These are phyloP conservation scores for Ormyrus labotus DNA, from an alignment of 2,888 invertebrate genomes.

Conservation along the genomic window DNA sequence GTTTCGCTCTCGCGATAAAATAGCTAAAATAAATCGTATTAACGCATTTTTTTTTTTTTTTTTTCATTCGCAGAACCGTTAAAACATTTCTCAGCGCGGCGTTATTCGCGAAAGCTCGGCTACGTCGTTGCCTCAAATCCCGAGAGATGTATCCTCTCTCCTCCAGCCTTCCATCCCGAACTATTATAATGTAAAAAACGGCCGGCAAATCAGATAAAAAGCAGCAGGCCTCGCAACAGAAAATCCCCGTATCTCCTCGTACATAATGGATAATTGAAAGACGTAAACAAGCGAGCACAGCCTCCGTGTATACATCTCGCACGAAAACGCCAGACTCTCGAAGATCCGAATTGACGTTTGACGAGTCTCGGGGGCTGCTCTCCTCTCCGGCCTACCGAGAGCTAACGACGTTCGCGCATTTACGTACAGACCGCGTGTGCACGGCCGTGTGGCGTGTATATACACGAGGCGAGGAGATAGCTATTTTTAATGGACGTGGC, in stretches of 20 bases:
- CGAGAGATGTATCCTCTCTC: too few species aligned
- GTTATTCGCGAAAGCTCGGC: too few species aligned
- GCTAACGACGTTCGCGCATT: neutral
- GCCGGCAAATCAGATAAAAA: too few species aligned
- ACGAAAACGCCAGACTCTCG: conserved; percentile 11
- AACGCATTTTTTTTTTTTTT: too few species aligned
- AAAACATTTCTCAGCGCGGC: too few species aligned
- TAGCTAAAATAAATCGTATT: neutral
- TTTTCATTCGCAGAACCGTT: too few species aligned
- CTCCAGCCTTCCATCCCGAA: too few species aligned
- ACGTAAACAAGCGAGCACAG: conserved; percentile 14
- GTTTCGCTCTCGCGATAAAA: conserved; percentile 12
- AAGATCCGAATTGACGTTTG: conserved; percentile 40
- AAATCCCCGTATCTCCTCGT: too few species aligned
- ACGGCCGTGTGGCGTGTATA: neutral
- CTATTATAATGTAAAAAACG: too few species aligned
- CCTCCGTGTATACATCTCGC: neutral
- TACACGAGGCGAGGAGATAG: conserved; percentile 62
- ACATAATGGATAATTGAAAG: conserved; percentile 36
- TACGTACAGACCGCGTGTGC: neutral
- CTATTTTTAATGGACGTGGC: conserved; percentile 70
- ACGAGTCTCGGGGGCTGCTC: conserved; percentile 15
- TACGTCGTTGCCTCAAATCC: too few species aligned
- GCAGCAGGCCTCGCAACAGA: too few species aligned
- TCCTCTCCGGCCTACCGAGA: neutral